Percentiles rank a stretch among this genome's conserved stretches.
Evolutionary conservation across 2,113 vertebrate genomes (phyloP).

Genomic region (Trematomus loennbergii): DNA sequence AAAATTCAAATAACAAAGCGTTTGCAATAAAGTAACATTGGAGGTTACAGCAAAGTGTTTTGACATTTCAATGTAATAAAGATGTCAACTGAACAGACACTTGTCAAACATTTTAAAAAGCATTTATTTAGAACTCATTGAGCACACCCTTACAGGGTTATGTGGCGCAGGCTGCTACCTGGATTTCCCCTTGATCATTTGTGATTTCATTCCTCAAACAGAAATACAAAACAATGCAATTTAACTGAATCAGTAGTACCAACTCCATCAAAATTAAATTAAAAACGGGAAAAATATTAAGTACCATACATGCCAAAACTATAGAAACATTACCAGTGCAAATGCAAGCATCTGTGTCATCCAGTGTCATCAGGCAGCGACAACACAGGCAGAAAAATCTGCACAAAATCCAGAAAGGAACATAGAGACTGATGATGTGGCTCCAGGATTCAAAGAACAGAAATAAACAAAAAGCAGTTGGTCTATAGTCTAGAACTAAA

Average conservation of each 20-base stretch:
- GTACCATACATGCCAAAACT: slow-evolving; percentile 2
- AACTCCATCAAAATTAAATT: slow-evolving; percentile 7
- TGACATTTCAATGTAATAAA: slow-evolving; percentile 12
- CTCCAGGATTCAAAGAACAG: neutral
- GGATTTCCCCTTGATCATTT: slow-evolving; percentile 1
- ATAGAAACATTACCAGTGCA: slow-evolving; percentile 24
- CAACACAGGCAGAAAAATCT: neutral
- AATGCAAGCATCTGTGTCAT: slow-evolving; percentile 5
- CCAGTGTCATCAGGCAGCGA: neutral
- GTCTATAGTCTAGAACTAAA: slow-evolving; percentile 3
- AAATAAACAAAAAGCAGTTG: slow-evolving; percentile 7
- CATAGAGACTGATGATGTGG: neutral
- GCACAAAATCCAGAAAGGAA: slow-evolving; percentile 8
- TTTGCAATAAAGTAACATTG: neutral
- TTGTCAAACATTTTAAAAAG: slow-evolving; percentile 24
- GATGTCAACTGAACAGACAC: slow-evolving; percentile 7
- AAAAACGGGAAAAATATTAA: neutral
- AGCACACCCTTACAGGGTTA: neutral
- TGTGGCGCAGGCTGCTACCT: neutral
- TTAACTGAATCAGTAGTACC: slow-evolving; percentile 24
- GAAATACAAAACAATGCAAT: slow-evolving; percentile 8
- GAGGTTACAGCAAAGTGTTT: neutral
- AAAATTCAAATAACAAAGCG: slow-evolving; percentile 33
- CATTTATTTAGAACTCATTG: slow-evolving; percentile 9
- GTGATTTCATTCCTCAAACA: slow-evolving; percentile 15